These are phyloP conservation scores for Drosophila willistoni DNA, from an alignment of 1,140 invertebrate species.

Conservation along the genomic window DNA sequence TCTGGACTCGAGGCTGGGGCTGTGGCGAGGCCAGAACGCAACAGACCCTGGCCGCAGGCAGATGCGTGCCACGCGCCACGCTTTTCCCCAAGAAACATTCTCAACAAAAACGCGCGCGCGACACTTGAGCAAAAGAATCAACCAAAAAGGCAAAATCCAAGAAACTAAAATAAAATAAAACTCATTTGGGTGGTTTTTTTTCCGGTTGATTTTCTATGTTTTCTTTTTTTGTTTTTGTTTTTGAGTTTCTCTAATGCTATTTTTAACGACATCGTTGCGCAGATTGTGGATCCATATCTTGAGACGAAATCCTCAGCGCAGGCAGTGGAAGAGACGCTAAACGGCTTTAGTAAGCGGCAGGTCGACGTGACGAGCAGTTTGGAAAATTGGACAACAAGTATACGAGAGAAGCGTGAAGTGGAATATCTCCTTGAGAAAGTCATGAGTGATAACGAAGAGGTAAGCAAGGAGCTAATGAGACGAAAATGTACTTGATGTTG, in stretches of 20 bases:
- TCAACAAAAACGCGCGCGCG: constrained; percentile 46
- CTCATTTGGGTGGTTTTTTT: constrained; percentile 33
- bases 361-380: constrained; percentile 87
- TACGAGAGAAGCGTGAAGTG: constrained; percentile 87
- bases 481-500: too few relatives aligned
- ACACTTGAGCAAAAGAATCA: constrained; percentile 53
- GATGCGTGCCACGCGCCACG: constrained; percentile 74
- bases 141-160: constrained; percentile 30
- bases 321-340: constrained; percentile 88
- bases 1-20: constrained; percentile 47
- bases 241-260: constrained; percentile 51
- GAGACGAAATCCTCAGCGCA: constrained; percentile 88
- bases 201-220: neutral
- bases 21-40: constrained; percentile 51
- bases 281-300: constrained; percentile 90
- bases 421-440: constrained; percentile 88
- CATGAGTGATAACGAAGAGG: constrained; percentile 89
- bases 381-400: constrained; percentile 88
- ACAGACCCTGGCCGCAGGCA: constrained; percentile 68
- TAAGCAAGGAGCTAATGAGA: constrained; percentile 70
- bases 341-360: constrained; percentile 88
- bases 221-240: constrained; percentile 4
- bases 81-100: constrained; percentile 50
- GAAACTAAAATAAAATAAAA: constrained; percentile 51
- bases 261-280: constrained; percentile 61